Evolutionary conservation across 2,888 invertebrate genomes (phyloP).

Genomic region (Acanthacorydalis orientalis): DNA sequence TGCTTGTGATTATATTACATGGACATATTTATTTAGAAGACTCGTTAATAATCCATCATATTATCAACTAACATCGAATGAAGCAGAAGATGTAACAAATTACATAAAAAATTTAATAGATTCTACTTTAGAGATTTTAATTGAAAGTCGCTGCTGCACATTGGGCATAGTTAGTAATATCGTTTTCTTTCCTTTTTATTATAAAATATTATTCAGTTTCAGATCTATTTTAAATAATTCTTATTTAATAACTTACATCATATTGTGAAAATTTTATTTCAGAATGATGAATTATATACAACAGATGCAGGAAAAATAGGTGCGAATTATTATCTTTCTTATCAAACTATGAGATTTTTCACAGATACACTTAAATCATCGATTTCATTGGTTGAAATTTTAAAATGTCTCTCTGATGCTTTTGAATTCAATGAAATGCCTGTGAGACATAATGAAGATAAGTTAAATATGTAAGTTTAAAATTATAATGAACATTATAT

Average conservation of each 20-base stretch:
- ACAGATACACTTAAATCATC: constrained; percentile 44
- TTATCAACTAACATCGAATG: constrained; percentile 61
- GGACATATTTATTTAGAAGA: constrained; percentile 95
- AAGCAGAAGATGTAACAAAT: constrained; percentile 47
- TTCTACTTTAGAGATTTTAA: constrained; percentile 52
- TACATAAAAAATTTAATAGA: constrained; percentile 75
- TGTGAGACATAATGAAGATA: constrained; percentile 94
- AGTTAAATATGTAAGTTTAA: constrained; percentile 62
- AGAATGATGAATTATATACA: constrained; percentile 25
- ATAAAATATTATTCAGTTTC: constrained; percentile 12
- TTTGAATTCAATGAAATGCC: constrained; percentile 88
- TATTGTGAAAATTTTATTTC: no score
- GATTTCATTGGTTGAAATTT: constrained; percentile 49
- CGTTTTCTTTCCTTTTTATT: constrained; percentile 11
- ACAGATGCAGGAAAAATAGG: constrained; percentile 86
- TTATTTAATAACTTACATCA: no score
- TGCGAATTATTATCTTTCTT: constrained; percentile 91
- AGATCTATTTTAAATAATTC: constrained; percentile 4
- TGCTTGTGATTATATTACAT: constrained; percentile 91
- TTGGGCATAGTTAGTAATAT: constrained; percentile 45
- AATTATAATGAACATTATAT: constrained; percentile 1
- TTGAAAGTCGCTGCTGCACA: constrained; percentile 61
- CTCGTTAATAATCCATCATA: constrained; percentile 84
- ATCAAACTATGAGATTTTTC: constrained; percentile 80
- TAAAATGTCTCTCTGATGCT: constrained; percentile 65